A percentile compares a stretch with the other conserved stretches of the same genome.
Evolutionary conservation across 2,888 invertebrate species (phyloP).

Genomic region (Carcina quercana): DNA sequence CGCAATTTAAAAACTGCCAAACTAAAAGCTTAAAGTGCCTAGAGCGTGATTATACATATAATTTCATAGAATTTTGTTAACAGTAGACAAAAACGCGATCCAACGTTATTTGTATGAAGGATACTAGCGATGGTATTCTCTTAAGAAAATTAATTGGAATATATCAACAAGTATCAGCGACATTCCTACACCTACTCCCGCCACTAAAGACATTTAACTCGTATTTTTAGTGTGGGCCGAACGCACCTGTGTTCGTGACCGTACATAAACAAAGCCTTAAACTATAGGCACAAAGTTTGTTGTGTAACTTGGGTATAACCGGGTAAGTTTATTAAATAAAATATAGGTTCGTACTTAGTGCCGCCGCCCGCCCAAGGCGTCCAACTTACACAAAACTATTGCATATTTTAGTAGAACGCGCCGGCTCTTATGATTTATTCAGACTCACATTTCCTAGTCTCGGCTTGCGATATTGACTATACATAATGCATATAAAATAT

Average conservation of each 20-base stretch:
- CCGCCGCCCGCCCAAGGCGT: conserved; percentile 48
- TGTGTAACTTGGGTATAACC: conserved; percentile 41
- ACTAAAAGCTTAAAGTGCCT: no score
- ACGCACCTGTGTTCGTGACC: conserved; percentile 3
- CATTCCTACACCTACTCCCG: no score
- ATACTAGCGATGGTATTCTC: no score
- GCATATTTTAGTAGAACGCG: conserved; percentile 66
- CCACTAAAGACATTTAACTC: no score
- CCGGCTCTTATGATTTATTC: conserved; percentile 64
- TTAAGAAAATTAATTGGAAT: no score
- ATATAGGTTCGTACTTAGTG: conserved; percentile 52
- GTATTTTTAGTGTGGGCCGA: no score
- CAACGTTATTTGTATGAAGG: no score
- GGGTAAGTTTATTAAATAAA: conserved; percentile 63
- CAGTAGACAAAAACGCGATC: no score
- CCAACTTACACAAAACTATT: conserved; percentile 68
- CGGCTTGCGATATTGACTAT: conserved; percentile 54
- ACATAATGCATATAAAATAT: conserved; percentile 54
- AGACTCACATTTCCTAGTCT: conserved; percentile 57
- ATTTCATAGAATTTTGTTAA: no score
- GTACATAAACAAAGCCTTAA: conserved; percentile 46
- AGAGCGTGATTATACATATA: no score
- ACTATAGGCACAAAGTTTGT: conserved; percentile 44
- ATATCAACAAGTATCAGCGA: no score
- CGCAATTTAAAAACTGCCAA: no score